Evolutionary conservation across 2,888 invertebrate genomes (phyloP).

Genomic region (Dicranocentrus wangi): DNA sequence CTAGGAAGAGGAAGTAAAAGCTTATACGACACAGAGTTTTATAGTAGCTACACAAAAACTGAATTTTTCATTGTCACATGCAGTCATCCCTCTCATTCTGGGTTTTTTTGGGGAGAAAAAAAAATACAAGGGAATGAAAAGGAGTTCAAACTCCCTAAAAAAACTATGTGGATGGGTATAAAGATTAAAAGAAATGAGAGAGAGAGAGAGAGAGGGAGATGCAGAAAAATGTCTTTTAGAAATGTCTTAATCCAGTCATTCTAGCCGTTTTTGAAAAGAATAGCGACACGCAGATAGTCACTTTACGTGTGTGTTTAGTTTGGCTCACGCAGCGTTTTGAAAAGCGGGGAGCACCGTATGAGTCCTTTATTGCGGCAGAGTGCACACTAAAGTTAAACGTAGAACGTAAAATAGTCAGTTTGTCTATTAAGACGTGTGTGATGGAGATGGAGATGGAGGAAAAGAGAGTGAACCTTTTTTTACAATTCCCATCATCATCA

Average conservation of each 20-base stretch:
- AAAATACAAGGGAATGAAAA: constrained; percentile 11
- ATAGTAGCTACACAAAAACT: constrained; percentile 33
- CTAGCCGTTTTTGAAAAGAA: constrained; percentile 28
- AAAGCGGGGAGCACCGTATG: constrained; percentile 18
- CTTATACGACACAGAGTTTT: not conserved
- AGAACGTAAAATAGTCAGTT: not conserved
- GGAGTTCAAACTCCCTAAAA: constrained; percentile 16
- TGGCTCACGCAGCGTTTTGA: not conserved
- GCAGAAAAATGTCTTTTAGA: constrained; percentile 58
- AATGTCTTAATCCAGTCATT: constrained; percentile 61
- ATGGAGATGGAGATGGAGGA: not conserved
- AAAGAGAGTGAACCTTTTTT: constrained; percentile 40
- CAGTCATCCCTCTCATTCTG: constrained; percentile 63
- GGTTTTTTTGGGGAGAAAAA: constrained; percentile 53
- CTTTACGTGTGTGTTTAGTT: too few relatives aligned
- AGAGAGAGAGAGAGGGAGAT: constrained; percentile 51
- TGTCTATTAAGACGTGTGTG: too few relatives aligned
- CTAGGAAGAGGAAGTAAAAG: constrained; percentile 53
- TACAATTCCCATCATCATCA: too few relatives aligned
- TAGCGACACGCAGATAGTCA: not conserved
- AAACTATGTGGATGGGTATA: constrained; percentile 46
- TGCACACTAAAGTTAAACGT: not conserved
- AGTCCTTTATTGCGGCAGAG: constrained; percentile 47
- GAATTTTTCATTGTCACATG: constrained; percentile 65
- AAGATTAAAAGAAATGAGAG: constrained; percentile 45